Percentiles rank a stretch among this genome's conserved stretches.
Conservation (phyloP, 2,797 vertebrate genomes). For the Pipistrellus nathusii region DNA sequence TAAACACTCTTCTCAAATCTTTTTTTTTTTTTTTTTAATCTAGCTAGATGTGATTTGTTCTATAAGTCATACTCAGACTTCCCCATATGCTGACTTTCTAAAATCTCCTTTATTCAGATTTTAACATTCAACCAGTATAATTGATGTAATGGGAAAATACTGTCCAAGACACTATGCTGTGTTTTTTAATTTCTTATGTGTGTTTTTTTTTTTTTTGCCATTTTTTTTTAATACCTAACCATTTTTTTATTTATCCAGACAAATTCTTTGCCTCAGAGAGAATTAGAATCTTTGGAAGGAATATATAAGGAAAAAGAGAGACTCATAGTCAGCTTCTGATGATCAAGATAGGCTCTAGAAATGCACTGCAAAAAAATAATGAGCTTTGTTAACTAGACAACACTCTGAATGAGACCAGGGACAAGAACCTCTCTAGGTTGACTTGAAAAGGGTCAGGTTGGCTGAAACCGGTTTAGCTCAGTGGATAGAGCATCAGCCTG, state of each 20-base stretch:
- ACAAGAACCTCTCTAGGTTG: neutral
- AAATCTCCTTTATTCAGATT: neutral
- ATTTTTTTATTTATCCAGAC: slow-evolving; percentile 1
- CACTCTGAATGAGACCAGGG: neutral
- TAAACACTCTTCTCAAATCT: neutral
- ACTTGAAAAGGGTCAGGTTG: neutral
- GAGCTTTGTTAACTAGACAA: neutral
- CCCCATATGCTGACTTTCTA: neutral
- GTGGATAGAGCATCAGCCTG: too few species aligned
- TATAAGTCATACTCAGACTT: neutral
- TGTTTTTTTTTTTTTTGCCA: neutral
- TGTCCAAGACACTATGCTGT: neutral
- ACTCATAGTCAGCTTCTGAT: neutral
- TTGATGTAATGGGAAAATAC: neutral
- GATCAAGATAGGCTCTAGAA: neutral
- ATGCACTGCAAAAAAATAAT: neutral
- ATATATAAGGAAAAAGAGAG: neutral
- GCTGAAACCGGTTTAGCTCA: too few species aligned
- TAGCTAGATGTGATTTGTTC: neutral
- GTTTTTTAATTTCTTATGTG: too few species aligned
- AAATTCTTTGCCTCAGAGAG: neutral
- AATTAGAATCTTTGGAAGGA: neutral
- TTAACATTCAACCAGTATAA: neutral
- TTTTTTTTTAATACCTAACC: neutral
- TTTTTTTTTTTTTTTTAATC: neutral